Percentiles rank a stretch among this genome's conserved stretches.
Conservation (phyloP, 2,113 vertebrate genomes). For the Colistium nudipinnis region DNA sequence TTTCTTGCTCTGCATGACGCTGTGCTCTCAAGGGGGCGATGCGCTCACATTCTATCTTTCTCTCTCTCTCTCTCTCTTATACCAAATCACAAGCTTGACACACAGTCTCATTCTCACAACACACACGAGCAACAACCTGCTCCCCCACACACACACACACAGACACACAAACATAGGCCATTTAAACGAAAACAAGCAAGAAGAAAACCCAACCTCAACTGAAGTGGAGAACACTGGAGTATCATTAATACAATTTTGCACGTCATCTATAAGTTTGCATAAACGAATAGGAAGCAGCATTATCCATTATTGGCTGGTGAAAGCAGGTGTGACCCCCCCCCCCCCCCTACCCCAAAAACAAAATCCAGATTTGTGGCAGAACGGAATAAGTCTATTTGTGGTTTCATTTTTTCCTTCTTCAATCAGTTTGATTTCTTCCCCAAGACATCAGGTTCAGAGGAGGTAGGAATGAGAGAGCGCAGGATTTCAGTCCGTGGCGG, state of each 20-base stretch:
- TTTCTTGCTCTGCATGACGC: slow-evolving; percentile 7
- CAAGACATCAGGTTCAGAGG: slow-evolving; percentile 20
- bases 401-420: not conserved
- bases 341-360: not conserved
- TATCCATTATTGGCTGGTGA: slow-evolving; percentile 62
- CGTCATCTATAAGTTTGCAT: slow-evolving; percentile 59
- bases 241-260: slow-evolving; percentile 56
- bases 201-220: slow-evolving; percentile 22
- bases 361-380: slow-evolving; percentile 44
- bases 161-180: slow-evolving; percentile 59
- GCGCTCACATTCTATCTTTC: slow-evolving; percentile 22
- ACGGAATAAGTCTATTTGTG: slow-evolving; percentile 24
- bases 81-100: not conserved
- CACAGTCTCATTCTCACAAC: slow-evolving; percentile 1
- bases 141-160: not conserved
- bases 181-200: slow-evolving; percentile 31
- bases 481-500: slow-evolving; percentile 3
- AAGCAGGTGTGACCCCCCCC: slow-evolving; percentile 20
- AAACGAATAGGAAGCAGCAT: slow-evolving; percentile 71
- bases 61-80: not conserved
- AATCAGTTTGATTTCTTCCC: slow-evolving; percentile 30
- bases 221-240: slow-evolving; percentile 59
- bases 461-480: slow-evolving; percentile 33
- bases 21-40: slow-evolving; percentile 66
- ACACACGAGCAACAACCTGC: not conserved